Evolutionary conservation across 2,797 vertebrate species (phyloP).

Genomic region (Salmo trutta): DNA sequence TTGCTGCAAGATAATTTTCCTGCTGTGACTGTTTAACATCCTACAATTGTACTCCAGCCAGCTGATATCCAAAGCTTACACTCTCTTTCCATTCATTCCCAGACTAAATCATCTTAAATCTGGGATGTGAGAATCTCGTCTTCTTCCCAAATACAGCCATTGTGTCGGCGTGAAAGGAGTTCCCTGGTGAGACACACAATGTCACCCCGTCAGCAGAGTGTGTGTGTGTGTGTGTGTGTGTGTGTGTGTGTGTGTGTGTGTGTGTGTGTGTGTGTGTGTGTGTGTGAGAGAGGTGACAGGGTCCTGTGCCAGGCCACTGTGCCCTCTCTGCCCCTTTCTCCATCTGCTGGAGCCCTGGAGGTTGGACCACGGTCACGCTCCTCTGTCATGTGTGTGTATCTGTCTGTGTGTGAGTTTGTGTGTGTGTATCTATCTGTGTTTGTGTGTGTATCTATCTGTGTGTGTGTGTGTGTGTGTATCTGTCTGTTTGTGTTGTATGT

Average conservation of each 20-base stretch:
- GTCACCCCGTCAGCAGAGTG: conserved; percentile 55
- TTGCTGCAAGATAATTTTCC: too few species aligned
- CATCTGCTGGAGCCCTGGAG: background rate
- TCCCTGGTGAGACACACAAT: conserved; percentile 52
- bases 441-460: too few species aligned
- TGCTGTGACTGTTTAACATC: too few species aligned
- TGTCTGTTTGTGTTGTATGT: too few species aligned
- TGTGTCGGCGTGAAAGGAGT: conserved; percentile 45
- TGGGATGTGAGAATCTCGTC: conserved; percentile 36
- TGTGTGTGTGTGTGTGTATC: too few species aligned
- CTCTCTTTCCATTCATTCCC: background rate
- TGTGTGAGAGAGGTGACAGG: conserved; percentile 37
- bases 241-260: conserved; percentile 39
- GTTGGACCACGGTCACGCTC: background rate
- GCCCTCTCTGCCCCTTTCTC: background rate
- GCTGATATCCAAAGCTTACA: too few species aligned
- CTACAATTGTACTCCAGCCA: too few species aligned
- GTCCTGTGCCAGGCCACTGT: background rate
- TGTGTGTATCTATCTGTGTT: too few species aligned
- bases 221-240: conserved; percentile 31
- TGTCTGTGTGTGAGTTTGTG: too few species aligned
- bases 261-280: conserved; percentile 36
- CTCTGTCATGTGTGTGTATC: background rate
- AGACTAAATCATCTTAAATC: conserved; percentile 7
- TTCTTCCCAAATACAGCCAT: conserved; percentile 42